These are phyloP conservation scores for Furcula furcula DNA, from an alignment of 2,888 invertebrate genomes.

Conservation along the genomic window DNA sequence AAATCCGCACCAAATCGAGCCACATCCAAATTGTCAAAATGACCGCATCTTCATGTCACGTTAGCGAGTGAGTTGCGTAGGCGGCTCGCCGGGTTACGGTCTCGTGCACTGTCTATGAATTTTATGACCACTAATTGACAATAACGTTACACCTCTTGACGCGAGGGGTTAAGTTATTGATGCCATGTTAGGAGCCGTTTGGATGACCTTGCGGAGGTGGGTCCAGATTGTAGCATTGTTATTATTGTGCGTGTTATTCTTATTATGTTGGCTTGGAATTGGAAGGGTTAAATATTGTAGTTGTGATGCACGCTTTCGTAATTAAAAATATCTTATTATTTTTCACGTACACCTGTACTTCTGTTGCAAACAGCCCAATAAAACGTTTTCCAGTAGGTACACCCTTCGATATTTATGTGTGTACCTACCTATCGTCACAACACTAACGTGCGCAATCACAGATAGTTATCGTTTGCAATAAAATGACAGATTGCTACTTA, in stretches of 20 bases:
- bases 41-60: slow-evolving; percentile 14
- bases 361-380: too few species aligned
- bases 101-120: slow-evolving; percentile 45
- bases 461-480: too few species aligned
- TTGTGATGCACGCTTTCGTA: too few species aligned
- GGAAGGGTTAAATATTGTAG: too few species aligned
- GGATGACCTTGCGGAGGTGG: slow-evolving; percentile 18
- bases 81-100: slow-evolving; percentile 36
- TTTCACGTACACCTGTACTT: too few species aligned
- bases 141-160: slow-evolving; percentile 57
- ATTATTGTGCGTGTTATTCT: slow-evolving; percentile 8
- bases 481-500: too few species aligned
- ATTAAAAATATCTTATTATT: too few species aligned
- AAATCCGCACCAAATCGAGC: background rate
- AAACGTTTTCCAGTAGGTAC: too few species aligned
- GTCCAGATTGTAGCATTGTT: slow-evolving; percentile 6
- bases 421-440: too few species aligned
- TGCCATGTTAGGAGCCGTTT: slow-evolving; percentile 18
- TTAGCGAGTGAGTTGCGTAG: slow-evolving; percentile 35
- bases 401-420: too few species aligned
- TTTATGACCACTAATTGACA: slow-evolving; percentile 58
- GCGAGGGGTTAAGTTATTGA: slow-evolving; percentile 51
- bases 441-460: too few species aligned
- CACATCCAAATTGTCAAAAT: background rate
- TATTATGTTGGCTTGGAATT: slow-evolving; percentile 1